A percentile compares a stretch with the other conserved stretches of the same genome.
Evolutionary conservation across 2,113 vertebrate species (phyloP).

Genomic region (Tragelaphus strepsiceros): DNA sequence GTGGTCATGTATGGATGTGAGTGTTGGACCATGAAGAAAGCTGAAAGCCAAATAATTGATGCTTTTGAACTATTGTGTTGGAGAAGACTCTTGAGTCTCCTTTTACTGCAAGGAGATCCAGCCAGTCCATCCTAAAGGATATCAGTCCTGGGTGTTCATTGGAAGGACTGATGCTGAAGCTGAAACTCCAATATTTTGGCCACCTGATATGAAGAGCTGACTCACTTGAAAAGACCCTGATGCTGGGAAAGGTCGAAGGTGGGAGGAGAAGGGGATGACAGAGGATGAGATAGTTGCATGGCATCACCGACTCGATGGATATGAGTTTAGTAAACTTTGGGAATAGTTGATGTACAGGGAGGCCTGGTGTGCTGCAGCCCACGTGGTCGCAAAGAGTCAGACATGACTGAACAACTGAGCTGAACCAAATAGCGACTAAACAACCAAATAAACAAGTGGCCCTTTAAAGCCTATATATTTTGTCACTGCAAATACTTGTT

Average conservation of each 20-base stretch:
- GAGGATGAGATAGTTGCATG: not conserved
- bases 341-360: not conserved
- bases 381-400: not conserved
- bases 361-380: not conserved
- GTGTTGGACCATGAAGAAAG: not conserved
- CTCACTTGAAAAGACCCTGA: not conserved
- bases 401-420: not conserved
- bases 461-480: not conserved
- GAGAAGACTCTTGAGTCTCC: not conserved
- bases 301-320: not conserved
- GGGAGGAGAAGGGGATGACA: not conserved
- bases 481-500: not conserved
- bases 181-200: not conserved
- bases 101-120: not conserved
- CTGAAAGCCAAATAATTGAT: not conserved
- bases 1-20: not conserved
- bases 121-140: not conserved
- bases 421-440: not conserved
- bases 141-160: not conserved
- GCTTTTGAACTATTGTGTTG: not conserved
- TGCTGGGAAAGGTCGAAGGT: not conserved
- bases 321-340: not conserved
- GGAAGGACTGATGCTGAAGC: not conserved
- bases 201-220: not conserved
- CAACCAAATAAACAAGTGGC: not conserved